phyloP scores from a whole-genome alignment of 2,797 vertebrate genomes.

The Gorsachius magnificus region DNA sequence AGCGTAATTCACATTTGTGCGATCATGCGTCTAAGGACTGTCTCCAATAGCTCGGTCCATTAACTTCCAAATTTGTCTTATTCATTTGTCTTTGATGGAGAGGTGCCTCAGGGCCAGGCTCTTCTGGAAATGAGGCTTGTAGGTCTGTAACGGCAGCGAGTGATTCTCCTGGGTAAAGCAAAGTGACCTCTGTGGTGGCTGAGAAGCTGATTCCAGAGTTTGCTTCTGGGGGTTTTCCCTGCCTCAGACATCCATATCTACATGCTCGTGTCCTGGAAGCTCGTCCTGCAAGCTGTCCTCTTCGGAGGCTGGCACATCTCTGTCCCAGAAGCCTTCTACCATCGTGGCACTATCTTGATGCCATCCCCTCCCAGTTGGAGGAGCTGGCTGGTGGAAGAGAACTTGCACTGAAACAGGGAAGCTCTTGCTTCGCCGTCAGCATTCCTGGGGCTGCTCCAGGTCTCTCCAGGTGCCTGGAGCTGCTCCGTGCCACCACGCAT shows the following conservation, averaged over 20 bases:
- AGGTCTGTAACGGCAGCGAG: neutral
- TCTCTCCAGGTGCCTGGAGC: neutral
- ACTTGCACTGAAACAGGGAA: neutral
- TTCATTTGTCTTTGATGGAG: neutral
- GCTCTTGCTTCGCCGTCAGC: fast-evolving
- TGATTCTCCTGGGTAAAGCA: neutral
- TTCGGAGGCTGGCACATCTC: neutral
- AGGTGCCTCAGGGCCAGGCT: neutral
- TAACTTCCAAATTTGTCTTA: neutral
- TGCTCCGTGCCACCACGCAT: fast-evolving
- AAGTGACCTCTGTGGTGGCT: neutral
- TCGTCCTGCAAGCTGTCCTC: fast-evolving
- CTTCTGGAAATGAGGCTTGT: neutral
- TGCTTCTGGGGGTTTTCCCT: neutral
- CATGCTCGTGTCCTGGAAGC: fast-evolving
- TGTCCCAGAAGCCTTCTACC: neutral
- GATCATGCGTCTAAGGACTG: fast-evolving
- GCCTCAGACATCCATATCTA: fast-evolving
- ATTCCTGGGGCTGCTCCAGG: neutral
- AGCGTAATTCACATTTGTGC: neutral
- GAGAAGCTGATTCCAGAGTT: neutral
- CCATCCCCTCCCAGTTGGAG: neutral
- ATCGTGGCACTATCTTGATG: neutral
- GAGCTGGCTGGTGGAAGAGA: neutral
- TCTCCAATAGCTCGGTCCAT: neutral